These are phyloP conservation scores for Leptogaster cylindrica DNA, from an alignment of 2,888 invertebrate species.

Conservation along the genomic window DNA sequence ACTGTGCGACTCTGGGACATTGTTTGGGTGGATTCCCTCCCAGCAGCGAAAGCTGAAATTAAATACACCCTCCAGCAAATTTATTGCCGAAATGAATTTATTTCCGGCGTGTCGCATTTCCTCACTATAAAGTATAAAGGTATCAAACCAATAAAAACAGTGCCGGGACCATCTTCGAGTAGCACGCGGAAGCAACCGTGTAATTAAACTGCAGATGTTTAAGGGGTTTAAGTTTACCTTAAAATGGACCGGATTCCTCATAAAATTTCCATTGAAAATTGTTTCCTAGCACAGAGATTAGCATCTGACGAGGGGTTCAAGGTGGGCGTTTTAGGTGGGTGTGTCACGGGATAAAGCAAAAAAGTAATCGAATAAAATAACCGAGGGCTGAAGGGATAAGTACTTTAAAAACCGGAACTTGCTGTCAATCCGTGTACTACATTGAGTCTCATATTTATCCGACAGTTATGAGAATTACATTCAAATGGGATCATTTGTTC, in stretches of 20 bases:
- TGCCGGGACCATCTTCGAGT: constrained; percentile 23
- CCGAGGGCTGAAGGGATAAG: constrained; percentile 8
- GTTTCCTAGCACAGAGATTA: constrained; percentile 39
- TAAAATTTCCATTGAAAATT: constrained; percentile 32
- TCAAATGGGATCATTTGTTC: constrained; percentile 30
- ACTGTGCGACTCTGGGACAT: too few relatives aligned
- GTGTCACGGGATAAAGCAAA: constrained; percentile 46
- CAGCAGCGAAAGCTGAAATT: too few relatives aligned
- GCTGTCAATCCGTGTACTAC: constrained; percentile 42
- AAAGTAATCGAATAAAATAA: constrained; percentile 40
- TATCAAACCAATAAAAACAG: constrained; percentile 18
- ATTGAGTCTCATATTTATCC: constrained; percentile 20
- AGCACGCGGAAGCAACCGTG: constrained; percentile 43
- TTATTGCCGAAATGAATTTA: constrained; percentile 42
- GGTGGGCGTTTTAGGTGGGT: constrained; percentile 45
- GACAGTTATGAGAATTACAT: constrained; percentile 23
- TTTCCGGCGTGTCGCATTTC: constrained; percentile 46
- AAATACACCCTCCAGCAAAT: too few relatives aligned
- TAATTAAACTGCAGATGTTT: constrained; percentile 48
- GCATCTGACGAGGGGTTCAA: constrained; percentile 44
- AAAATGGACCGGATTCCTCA: constrained; percentile 13
- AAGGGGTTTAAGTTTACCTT: neutral
- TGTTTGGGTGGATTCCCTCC: too few relatives aligned
- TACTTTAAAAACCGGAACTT: constrained; percentile 44
- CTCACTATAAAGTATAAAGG: neutral